Percentiles rank a stretch among this genome's conserved stretches.
phyloP scores from a whole-genome alignment of 2,113 vertebrate species.

The Candoia aspera region DNA sequence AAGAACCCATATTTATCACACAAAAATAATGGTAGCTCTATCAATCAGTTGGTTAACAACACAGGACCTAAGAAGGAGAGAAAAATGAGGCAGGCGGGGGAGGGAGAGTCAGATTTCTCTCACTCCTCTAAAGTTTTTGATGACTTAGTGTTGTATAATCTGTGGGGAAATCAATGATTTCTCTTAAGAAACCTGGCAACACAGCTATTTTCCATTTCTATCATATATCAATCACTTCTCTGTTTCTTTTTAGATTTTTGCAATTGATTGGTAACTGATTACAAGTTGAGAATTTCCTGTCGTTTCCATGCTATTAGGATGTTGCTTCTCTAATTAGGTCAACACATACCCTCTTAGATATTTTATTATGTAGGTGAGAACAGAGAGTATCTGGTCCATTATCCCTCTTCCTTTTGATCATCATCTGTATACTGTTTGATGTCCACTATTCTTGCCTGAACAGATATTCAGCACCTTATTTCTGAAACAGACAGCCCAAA shows the following conservation, averaged over 20 bases:
- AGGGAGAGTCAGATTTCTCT: neutral
- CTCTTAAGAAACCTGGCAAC: neutral
- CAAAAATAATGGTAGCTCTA: neutral
- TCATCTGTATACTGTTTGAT: neutral
- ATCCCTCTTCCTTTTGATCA: neutral
- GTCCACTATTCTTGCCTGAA: neutral
- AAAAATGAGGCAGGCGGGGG: neutral
- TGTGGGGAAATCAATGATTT: constrained; percentile 17
- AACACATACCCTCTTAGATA: neutral
- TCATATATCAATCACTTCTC: neutral
- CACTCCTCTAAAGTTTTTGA: neutral
- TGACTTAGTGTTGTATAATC: neutral
- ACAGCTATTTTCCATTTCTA: neutral
- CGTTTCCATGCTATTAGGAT: neutral
- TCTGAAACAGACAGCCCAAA: constrained; percentile 18
- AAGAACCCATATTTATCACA: neutral
- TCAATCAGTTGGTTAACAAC: neutral
- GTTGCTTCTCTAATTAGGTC: neutral
- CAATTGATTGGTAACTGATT: neutral
- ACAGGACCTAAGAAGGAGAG: neutral
- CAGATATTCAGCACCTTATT: constrained; percentile 33
- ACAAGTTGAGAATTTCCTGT: neutral
- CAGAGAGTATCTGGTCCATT: fast-evolving
- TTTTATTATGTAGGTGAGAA: neutral
- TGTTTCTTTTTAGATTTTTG: constrained; percentile 2